These are phyloP conservation scores for Eristalis arbustorum DNA, from an alignment of 2,888 invertebrate species.

Conservation along the genomic window DNA sequence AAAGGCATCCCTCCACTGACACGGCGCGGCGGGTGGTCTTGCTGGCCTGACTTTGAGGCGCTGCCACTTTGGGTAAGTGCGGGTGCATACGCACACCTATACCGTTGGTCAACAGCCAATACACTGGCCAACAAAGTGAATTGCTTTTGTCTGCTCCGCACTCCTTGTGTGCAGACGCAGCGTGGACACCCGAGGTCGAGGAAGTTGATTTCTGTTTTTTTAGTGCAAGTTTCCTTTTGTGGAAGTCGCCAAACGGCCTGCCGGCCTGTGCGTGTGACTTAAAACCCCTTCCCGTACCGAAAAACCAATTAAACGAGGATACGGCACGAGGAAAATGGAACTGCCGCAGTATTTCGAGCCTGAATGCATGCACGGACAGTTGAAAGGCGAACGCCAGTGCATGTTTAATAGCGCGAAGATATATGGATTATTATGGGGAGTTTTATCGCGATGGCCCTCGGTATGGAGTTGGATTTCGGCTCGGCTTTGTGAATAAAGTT, in stretches of 20 bases:
- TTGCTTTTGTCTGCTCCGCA: slow-evolving; percentile 19
- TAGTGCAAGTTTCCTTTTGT: slow-evolving; percentile 8
- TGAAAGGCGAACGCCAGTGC: slow-evolving; percentile 1
- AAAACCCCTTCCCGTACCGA: neutral
- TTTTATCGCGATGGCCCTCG: slow-evolving; percentile 16
- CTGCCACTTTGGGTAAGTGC: slow-evolving; percentile 23
- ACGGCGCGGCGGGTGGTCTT: neutral
- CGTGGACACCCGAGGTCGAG: neutral
- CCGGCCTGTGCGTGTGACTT: slow-evolving; percentile 29
- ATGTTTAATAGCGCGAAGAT: slow-evolving; percentile 64
- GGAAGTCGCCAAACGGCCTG: neutral
- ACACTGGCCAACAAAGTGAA: slow-evolving; percentile 3
- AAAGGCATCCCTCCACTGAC: slow-evolving; percentile 16
- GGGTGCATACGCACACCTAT: neutral
- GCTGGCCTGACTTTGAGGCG: neutral
- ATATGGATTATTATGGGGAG: slow-evolving; percentile 61
- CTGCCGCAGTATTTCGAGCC: slow-evolving; percentile 26
- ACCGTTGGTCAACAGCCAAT: neutral
- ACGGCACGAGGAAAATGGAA: slow-evolving; percentile 24
- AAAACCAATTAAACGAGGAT: slow-evolving; percentile 54
- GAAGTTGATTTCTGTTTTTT: slow-evolving; percentile 13
- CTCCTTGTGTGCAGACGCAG: neutral
- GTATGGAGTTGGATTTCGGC: slow-evolving; percentile 39
- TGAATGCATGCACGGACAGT: neutral
- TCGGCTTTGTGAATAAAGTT: slow-evolving; percentile 32